Evolutionary conservation across 1,140 invertebrate genomes (phyloP).

Genomic region (Atta colombica): DNA sequence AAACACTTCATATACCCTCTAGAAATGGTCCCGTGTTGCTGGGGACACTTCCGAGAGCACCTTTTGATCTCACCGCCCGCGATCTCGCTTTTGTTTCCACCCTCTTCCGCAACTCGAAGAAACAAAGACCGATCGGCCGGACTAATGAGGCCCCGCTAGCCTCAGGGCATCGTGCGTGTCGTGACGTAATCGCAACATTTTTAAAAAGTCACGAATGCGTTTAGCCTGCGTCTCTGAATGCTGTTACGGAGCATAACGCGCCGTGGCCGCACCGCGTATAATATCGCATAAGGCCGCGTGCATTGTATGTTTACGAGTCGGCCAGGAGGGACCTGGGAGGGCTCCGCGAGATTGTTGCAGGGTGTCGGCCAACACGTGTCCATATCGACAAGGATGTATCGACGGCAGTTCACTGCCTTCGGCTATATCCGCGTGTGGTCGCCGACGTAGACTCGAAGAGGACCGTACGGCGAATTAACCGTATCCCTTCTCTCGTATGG

Average conservation of each 20-base stretch:
- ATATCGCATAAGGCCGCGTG: constrained; percentile 75
- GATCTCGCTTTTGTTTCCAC: constrained; percentile 54
- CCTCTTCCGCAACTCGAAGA: constrained; percentile 55
- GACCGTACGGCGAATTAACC: constrained; percentile 52
- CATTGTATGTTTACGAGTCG: constrained; percentile 80
- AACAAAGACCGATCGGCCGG: constrained; percentile 71
- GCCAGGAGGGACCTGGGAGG: constrained; percentile 53
- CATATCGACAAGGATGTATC: constrained; percentile 82
- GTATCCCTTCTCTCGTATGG: constrained; percentile 39
- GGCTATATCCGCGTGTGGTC: constrained; percentile 81
- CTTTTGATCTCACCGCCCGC: constrained; percentile 80
- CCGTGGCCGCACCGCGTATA: constrained; percentile 77
- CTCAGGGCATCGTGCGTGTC: constrained; percentile 59
- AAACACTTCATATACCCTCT: not conserved
- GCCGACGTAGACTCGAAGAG: constrained; percentile 40
- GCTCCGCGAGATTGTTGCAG: constrained; percentile 61
- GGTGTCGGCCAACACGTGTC: constrained; percentile 82
- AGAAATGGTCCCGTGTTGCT: constrained; percentile 20
- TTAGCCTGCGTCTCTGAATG: constrained; percentile 73
- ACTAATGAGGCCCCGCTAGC: constrained; percentile 70
- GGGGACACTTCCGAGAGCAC: constrained; percentile 50
- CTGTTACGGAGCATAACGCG: constrained; percentile 80
- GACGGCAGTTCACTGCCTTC: constrained; percentile 75
- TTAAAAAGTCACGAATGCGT: constrained; percentile 84
- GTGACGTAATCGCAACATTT: constrained; percentile 84